Evolutionary conservation across 1,140 invertebrate genomes (phyloP), one percentile per base, ranked within the genome.

Genomic region (Temnothorax nylanderi): DNA sequence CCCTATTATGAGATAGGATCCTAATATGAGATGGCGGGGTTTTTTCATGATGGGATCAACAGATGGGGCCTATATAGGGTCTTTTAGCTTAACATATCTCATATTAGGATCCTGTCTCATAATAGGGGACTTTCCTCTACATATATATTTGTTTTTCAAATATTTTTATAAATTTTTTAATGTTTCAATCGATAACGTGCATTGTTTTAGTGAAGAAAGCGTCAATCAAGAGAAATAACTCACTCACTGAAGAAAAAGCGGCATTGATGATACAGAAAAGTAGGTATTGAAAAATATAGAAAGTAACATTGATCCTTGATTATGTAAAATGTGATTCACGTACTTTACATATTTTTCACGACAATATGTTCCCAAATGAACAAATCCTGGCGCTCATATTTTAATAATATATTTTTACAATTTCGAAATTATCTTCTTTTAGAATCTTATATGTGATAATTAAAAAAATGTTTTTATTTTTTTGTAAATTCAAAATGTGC

Each of bases 221-320:
- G 86, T 93, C 93, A 90, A 87, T 92, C 84, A 92, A 90, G 69
- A 92, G 47, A 77, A 69, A 56, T 65, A 82, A 80, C 0, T 69
- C 86, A 69, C 87, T 95, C 81, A 90, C 93, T 71, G 90, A 97
- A 91, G 97, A 97, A 80, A 96, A 97, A 89, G 97, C 97, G 26
- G 97, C 97, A 7, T 87, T 97, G 74, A 94, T 97, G 72, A 96
- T 98, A 91, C 97, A 98, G 95, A 97, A 97, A 97, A 97, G 97
- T 97, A 95, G 11, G 2, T 62, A 37, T 69, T 47, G 0, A 69
- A 16, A 67, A 49, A 49, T 49, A 47, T 26, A 56, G 1, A 47
- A 54, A 62, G 5, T 11, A 77, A 62, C 26, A 64, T 64, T 78
- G n/a, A 41, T 75, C 18, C 13, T 71, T 7, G 3, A 47, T 13